Evolutionary conservation across 2,888 invertebrate species (phyloP).

Genomic region (Xiphydria camelus): DNA sequence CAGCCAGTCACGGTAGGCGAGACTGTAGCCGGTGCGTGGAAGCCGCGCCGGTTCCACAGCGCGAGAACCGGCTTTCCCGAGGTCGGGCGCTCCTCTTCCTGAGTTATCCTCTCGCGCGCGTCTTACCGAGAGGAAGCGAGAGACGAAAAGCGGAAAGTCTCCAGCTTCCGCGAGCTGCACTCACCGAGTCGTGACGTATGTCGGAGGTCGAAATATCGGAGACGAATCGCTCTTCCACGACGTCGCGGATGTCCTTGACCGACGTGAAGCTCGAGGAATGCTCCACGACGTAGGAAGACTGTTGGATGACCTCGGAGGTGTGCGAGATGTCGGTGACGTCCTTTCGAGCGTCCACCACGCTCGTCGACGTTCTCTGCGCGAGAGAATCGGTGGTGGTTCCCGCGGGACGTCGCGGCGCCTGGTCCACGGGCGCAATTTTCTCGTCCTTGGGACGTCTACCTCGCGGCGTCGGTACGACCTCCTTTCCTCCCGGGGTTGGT

Average conservation of each 20-base stretch:
- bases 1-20: constrained; percentile 12
- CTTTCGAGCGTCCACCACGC: constrained; percentile 11
- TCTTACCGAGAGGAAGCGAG: constrained; percentile 12
- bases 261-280: constrained; percentile 45
- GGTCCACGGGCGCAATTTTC: not conserved
- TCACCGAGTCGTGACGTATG: constrained; percentile 46
- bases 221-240: constrained; percentile 57
- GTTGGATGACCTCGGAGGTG: constrained; percentile 42
- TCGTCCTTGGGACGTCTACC: constrained; percentile 14
- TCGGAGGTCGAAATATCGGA: constrained; percentile 60
- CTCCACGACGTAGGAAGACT: constrained; percentile 40
- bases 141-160: constrained; percentile 11
- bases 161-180: no score
- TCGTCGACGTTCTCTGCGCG: constrained; percentile 5
- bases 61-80: no score
- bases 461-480: constrained; percentile 9
- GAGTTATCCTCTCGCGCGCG: not conserved
- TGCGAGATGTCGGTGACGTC: constrained; percentile 57
- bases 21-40: no score
- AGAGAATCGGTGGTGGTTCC: not conserved
- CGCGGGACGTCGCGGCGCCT: constrained; percentile 11
- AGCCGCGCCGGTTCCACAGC: constrained; percentile 15
- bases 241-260: constrained; percentile 38
- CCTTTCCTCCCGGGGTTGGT: constrained; percentile 20
- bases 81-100: no score